Conservation (phyloP, 2,888 invertebrate species). For the Dasypolia templi region DNA sequence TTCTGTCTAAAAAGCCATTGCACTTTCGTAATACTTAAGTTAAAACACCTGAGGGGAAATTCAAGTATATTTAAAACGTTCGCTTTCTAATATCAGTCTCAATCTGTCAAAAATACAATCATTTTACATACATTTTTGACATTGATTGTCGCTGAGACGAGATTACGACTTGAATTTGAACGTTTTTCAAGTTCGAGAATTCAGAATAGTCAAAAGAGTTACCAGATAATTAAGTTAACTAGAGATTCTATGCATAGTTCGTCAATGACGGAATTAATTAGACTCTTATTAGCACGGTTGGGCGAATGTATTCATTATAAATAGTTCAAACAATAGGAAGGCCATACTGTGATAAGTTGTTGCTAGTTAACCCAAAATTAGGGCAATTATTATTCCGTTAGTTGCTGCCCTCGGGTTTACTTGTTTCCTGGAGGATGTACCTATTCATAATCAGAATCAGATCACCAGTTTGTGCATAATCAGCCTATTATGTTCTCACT, state of each 20-base stretch:
- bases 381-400: conserved; percentile 9
- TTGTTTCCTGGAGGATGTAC: conserved; percentile 1
- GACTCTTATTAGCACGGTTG: conserved; percentile 1
- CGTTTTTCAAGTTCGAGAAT: too few relatives aligned
- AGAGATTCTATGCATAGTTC: conserved; percentile 6
- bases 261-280: conserved; percentile 25
- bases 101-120: too few relatives aligned
- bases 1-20: neutral
- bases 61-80: too few relatives aligned
- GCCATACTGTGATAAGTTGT: conserved; percentile 34
- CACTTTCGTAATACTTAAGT: neutral
- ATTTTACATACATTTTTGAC: too few relatives aligned
- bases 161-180: too few relatives aligned
- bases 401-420: neutral
- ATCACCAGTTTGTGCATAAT: neutral
- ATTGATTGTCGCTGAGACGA: too few relatives aligned
- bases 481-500: neutral
- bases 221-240: too few relatives aligned
- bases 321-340: conserved; percentile 26
- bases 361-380: conserved; percentile 19
- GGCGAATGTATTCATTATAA: conserved; percentile 18
- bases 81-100: too few relatives aligned
- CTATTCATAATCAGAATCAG: neutral
- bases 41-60: too few relatives aligned
- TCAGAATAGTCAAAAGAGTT: neutral